Percentiles rank a stretch among this genome's conserved stretches.
Evolutionary conservation across 2,888 invertebrate species (phyloP).

Genomic region (Vanessa cardui): DNA sequence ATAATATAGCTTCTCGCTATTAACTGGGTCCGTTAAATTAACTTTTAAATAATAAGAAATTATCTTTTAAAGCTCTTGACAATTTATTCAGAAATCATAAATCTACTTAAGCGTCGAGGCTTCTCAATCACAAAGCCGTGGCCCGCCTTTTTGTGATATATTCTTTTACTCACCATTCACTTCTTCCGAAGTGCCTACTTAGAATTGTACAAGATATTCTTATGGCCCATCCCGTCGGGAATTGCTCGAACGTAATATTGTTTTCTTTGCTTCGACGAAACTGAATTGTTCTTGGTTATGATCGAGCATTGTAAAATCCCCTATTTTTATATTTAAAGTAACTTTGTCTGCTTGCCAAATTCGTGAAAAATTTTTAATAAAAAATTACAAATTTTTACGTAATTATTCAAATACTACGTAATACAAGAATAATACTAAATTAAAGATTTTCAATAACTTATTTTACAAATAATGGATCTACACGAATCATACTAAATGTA

Average conservation of each 20-base stretch:
- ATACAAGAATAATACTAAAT: no score
- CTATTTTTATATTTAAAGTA: slow-evolving; percentile 14
- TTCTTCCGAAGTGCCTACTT: slow-evolving; percentile 38
- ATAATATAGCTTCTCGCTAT: background rate
- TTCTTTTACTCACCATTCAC: slow-evolving; percentile 38
- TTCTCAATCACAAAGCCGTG: slow-evolving; percentile 37
- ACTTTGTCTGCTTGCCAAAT: background rate
- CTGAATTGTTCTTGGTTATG: slow-evolving; percentile 43
- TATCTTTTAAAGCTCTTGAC: slow-evolving; percentile 24
- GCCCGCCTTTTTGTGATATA: slow-evolving; percentile 40
- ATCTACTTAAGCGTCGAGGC: slow-evolving; percentile 35
- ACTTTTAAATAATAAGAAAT: slow-evolving; percentile 26
- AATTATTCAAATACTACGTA: no score
- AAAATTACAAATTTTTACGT: background rate
- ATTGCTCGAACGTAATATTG: slow-evolving; percentile 39
- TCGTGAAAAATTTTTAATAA: background rate
- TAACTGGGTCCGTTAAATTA: slow-evolving; percentile 20
- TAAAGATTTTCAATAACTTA: no score
- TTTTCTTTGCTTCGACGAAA: slow-evolving; percentile 38
- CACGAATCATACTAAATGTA: no score
- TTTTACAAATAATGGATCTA: no score
- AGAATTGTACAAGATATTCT: slow-evolving; percentile 41
- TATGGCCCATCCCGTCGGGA: slow-evolving; percentile 38
- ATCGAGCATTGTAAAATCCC: slow-evolving; percentile 51
- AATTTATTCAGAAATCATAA: slow-evolving; percentile 38